A percentile compares a stretch with the other conserved stretches of the same genome.
These are phyloP conservation scores for Orthosia incerta DNA, from an alignment of 2,888 invertebrate species.

Conservation along the genomic window DNA sequence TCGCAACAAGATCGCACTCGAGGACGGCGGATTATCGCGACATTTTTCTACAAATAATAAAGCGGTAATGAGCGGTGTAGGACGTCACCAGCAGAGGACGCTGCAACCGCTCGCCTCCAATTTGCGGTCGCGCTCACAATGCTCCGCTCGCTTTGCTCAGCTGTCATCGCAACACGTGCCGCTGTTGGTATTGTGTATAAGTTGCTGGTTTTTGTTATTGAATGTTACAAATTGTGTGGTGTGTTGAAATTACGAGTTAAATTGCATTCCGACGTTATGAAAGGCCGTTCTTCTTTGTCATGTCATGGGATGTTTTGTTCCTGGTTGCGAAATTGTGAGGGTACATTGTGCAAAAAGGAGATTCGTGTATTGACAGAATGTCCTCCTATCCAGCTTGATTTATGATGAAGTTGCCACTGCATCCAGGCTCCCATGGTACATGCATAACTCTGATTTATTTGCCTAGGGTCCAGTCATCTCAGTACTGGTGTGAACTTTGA, in stretches of 20 bases:
- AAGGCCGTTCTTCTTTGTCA: background rate
- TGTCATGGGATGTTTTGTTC: background rate
- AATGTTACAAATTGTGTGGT: conserved; percentile 23
- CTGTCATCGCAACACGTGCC: conserved; percentile 61
- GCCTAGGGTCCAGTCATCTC: background rate
- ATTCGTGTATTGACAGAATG: background rate
- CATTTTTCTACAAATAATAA: conserved; percentile 62
- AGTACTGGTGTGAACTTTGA: background rate
- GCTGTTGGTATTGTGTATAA: conserved; percentile 40
- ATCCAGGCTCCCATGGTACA: background rate
- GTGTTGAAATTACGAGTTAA: conserved; percentile 15
- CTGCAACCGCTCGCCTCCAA: conserved; percentile 59
- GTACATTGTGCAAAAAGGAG: background rate
- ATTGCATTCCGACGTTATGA: conserved; percentile 4
- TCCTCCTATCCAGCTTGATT: too few species aligned
- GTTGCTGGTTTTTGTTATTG: conserved; percentile 47
- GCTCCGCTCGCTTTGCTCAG: conserved; percentile 50
- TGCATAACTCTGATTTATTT: background rate
- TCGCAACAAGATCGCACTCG: conserved; percentile 49
- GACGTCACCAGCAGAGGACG: conserved; percentile 51
- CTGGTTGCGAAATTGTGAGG: background rate
- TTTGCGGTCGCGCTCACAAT: conserved; percentile 67
- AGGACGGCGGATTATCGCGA: conserved; percentile 45
- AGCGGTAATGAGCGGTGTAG: conserved; percentile 61
- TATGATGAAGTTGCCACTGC: background rate